Conservation (phyloP, 2,113 vertebrate genomes). For the Herpailurus yagouaroundi region DNA sequence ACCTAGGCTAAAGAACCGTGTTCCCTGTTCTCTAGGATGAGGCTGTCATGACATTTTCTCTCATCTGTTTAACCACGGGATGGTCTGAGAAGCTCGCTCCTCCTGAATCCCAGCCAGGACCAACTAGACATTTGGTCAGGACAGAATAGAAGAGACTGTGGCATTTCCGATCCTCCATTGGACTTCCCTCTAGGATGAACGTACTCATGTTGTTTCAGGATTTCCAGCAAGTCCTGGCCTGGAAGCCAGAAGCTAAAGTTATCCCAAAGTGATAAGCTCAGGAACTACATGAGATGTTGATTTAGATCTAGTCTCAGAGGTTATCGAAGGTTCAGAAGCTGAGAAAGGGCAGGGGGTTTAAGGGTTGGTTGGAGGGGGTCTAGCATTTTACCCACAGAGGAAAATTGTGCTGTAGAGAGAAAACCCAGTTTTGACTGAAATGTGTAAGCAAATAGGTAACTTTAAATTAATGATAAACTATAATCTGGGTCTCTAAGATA, state of each 20-base stretch:
- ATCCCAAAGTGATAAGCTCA: conserved; percentile 64
- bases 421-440: conserved; percentile 44
- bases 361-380: background rate
- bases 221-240: conserved; percentile 64
- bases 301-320: conserved; percentile 72
- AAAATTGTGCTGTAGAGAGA: background rate
- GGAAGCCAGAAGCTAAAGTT: conserved; percentile 74
- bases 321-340: conserved; percentile 68
- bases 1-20: background rate
- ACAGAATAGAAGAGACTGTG: conserved; percentile 10
- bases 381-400: background rate
- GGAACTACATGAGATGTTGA: conserved; percentile 59
- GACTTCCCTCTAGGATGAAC: conserved; percentile 53
- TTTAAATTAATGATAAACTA: conserved; percentile 52
- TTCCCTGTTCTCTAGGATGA: background rate
- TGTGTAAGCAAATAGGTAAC: conserved; percentile 6
- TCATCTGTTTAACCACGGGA: background rate
- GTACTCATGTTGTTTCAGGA: conserved; percentile 64
- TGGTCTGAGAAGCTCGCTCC: background rate
- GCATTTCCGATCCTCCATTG: conserved; percentile 20
- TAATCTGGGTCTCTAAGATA: conserved; percentile 44
- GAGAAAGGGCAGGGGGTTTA: background rate
- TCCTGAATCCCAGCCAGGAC: conserved; percentile 19
- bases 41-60: background rate
- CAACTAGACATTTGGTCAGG: conserved; percentile 9